These are phyloP conservation scores for Xylocampa areola DNA, from an alignment of 2,888 invertebrate species.

Conservation along the genomic window DNA sequence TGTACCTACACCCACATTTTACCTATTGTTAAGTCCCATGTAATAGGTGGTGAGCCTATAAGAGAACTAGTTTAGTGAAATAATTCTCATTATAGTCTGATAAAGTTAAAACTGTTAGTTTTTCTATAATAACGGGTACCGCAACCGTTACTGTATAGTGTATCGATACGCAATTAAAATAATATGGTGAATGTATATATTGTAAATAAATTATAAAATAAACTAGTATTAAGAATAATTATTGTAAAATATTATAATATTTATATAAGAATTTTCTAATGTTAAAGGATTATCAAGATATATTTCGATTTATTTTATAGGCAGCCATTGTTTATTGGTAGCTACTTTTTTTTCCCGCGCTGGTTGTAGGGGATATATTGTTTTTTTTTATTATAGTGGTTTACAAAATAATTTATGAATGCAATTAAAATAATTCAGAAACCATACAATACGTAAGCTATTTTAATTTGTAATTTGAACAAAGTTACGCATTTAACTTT, in stretches of 20 bases:
- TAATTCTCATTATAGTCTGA: constrained; percentile 29
- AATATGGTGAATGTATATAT: constrained; percentile 47
- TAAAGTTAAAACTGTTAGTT: constrained; percentile 26
- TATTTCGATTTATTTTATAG: constrained; percentile 38
- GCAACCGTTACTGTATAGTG: constrained; percentile 47
- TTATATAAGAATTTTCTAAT: constrained; percentile 45
- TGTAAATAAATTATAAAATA: constrained; percentile 51
- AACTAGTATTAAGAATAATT: constrained; percentile 36
- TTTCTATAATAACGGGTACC: constrained; percentile 34
- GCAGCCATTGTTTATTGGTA: no score
- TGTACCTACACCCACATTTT: no score
- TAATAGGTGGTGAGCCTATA: no score
- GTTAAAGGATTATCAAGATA: constrained; percentile 36
- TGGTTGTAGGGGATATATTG: neutral
- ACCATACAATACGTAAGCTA: no score
- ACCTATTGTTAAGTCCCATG: no score
- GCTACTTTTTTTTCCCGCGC: constrained; percentile 26
- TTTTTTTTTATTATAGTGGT: no score
- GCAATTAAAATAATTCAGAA: no score
- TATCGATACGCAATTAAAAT: constrained; percentile 32
- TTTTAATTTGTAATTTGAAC: neutral
- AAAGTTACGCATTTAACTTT: neutral
- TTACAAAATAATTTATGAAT: no score
- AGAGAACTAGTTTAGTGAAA: no score
- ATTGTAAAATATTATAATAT: constrained; percentile 52